phyloP scores from a whole-genome alignment of 2,797 vertebrate genomes.

The Uromys caudimaculatus region DNA sequence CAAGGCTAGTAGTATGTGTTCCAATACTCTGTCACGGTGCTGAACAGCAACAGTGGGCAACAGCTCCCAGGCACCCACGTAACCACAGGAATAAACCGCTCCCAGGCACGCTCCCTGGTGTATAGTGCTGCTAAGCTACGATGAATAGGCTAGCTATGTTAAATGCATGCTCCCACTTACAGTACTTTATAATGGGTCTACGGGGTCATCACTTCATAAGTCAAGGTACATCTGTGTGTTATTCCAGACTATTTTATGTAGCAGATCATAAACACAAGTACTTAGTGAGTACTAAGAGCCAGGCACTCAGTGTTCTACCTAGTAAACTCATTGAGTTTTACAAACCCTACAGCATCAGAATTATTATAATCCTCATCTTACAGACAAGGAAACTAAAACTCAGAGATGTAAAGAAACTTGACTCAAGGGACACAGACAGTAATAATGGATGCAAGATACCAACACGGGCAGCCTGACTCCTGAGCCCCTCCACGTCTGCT shows the following conservation, averaged over 20 bases:
- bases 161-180: background rate
- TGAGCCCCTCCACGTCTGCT: background rate
- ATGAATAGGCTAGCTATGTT: background rate
- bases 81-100: too few relatives aligned
- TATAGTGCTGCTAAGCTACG: background rate
- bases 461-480: background rate
- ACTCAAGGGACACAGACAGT: background rate
- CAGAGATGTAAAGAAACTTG: constrained; percentile 39
- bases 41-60: background rate
- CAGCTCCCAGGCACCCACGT: background rate
- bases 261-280: background rate
- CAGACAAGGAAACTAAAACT: constrained; percentile 50
- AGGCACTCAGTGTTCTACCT: background rate
- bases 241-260: constrained; percentile 2
- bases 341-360: constrained; percentile 26
- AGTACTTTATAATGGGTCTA: background rate
- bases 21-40: background rate
- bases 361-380: constrained; percentile 41
- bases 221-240: background rate
- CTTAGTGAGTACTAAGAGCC: background rate
- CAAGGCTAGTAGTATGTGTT: background rate
- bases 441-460: background rate
- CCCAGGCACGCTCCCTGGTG: background rate
- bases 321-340: constrained; percentile 37
- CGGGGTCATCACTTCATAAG: background rate